These are phyloP conservation scores for Myocastor coypus DNA, from an alignment of 2,113 vertebrate genomes.

Conservation along the genomic window DNA sequence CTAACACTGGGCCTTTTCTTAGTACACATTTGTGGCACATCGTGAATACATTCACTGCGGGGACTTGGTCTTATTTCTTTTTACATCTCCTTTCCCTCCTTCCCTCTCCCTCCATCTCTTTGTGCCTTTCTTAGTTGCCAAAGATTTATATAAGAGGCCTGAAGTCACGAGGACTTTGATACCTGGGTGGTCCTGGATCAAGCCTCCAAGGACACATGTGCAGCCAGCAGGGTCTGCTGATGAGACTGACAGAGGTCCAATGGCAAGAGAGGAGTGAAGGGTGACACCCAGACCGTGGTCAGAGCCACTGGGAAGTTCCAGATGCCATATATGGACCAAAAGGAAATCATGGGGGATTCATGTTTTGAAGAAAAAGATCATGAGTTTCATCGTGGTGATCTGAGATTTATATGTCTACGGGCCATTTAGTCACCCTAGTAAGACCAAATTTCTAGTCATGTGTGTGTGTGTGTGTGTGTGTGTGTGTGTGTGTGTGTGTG, in stretches of 20 bases:
- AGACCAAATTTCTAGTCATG: background rate
- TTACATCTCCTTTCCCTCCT: background rate
- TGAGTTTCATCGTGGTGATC: background rate
- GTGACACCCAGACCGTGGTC: background rate
- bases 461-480: background rate
- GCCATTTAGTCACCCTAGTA: background rate
- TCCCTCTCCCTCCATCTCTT: background rate
- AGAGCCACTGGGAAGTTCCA: conserved; percentile 6
- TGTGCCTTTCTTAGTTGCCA: background rate
- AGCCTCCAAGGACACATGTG: background rate
- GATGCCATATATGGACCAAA: background rate
- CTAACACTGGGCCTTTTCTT: background rate
- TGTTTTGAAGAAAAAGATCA: background rate
- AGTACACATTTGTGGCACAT: background rate
- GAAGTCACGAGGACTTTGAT: background rate
- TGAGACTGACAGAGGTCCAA: background rate
- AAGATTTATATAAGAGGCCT: background rate
- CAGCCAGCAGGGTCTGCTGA: background rate
- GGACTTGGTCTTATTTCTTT: background rate
- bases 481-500: background rate
- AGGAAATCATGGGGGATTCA: background rate
- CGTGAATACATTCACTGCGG: background rate
- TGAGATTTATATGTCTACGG: background rate
- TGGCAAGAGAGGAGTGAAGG: background rate
- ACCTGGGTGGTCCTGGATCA: background rate